Evolutionary conservation across 2,113 vertebrate species (phyloP), one percentile per base, ranked within the genome.

Genomic region (Pampusana beccarii): DNA sequence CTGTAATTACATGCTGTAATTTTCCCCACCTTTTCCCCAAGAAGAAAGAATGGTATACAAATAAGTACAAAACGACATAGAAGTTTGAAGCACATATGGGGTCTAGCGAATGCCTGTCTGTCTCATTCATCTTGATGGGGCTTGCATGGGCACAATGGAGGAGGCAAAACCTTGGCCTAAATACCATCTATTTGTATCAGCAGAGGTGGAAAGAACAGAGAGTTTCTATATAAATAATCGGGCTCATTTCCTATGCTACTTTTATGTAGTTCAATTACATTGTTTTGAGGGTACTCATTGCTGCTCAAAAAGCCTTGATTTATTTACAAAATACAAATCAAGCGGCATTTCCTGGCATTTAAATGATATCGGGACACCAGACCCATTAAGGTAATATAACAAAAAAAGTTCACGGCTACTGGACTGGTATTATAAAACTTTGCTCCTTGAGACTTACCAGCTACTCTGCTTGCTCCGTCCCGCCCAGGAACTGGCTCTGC

Each of bases 381-480:
- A 88, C 33, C 77, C 69, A 36, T 80, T 81, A 87, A 97, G 86
- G 84, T 44, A 91, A 79, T 84, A 62, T 40, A 92, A 95, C 91
- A 96, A 71, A 81, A 83, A 92, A 93, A 92, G 86, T 93, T 95
- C 88, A 78, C 44, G 67, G 91, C 87, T 91, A 81, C n/a, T 81
- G 90, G 86, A 80, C 83, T 96, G 84, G 57, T 62, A 96, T 90
- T 84, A 95, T 72, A 97, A 91, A 89, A 95, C 65, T 95, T 60
- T 44, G 81, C 42, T 97, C 95, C 94, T 95, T 95, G 94, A 97
- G 96, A 98, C 98, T 98, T 98, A 99, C 98, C 98, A 97, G 98
- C 95, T 65, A 96, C 97, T 96, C 97, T 98, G 97, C 98, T 97
- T 86, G 97, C 96, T 94, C 97, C 86, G 92, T 98, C 97, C 97